These are phyloP conservation scores for Phalanger gymnotis DNA, from an alignment of 2,797 vertebrate genomes.

Conservation along the genomic window DNA sequence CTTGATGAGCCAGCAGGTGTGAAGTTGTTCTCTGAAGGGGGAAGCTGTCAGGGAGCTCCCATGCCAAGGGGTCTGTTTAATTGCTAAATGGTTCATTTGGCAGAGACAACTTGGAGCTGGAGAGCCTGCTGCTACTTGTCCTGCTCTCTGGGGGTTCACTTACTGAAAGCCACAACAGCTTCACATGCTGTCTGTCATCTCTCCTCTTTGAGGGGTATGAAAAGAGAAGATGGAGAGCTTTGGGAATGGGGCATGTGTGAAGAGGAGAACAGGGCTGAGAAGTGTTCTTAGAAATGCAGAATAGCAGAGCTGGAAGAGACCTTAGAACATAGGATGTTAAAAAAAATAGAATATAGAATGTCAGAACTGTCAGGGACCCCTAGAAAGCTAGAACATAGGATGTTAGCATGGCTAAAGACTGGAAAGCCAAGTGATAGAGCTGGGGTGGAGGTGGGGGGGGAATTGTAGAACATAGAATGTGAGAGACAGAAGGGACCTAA, in stretches of 20 bases:
- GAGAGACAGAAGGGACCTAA: neutral
- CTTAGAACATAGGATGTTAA: neutral
- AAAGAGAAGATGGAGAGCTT: neutral
- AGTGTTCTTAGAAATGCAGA: neutral
- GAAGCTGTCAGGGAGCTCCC: conserved; percentile 33
- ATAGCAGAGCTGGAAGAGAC: neutral
- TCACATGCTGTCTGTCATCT: conserved; percentile 11
- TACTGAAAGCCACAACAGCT: conserved; percentile 17
- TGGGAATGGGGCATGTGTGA: neutral
- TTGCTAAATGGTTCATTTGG: conserved; percentile 68
- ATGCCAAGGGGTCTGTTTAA: conserved; percentile 50
- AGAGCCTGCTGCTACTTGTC: conserved; percentile 66
- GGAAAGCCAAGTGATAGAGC: neutral
- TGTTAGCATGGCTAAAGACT: neutral
- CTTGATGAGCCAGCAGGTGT: conserved; percentile 19
- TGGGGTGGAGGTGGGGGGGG: too few species aligned
- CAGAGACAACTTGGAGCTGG: conserved; percentile 56
- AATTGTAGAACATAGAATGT: neutral
- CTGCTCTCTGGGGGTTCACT: conserved; percentile 57
- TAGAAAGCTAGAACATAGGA: neutral
- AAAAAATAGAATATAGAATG: neutral
- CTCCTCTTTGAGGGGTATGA: conserved; percentile 1
- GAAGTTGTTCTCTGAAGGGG: conserved; percentile 34
- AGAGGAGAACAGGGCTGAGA: neutral
- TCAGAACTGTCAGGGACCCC: neutral